Base-by-base conservation (phyloP, 2,113 vertebrate species). In the Oncorhynchus nerka region DNA sequence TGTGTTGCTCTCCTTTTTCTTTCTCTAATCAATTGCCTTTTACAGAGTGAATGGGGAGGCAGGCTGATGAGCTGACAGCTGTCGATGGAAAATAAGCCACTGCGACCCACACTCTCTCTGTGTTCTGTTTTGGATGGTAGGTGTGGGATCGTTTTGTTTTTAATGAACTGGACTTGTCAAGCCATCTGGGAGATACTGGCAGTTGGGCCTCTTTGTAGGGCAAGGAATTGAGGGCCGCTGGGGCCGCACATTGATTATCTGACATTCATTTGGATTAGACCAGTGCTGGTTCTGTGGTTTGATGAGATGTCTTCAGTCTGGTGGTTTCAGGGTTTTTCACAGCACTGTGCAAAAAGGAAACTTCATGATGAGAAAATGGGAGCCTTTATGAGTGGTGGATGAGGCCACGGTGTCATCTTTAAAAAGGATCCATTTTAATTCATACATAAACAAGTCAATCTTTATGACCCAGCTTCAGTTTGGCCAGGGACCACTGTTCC, bases 101-200 rank as follows among this genome's bases (percentile, higher is more conserved):
- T 2, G 81, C 81, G 26, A 15, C 28, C 26, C 28, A 32, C 67
- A 32, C 67, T 34, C 67, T 45, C 78, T 74, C 78, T 75, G 71
- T 81, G 81, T 66, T 70, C 57, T 39, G 65, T 79, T 83, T 77
- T 72, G 77, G 75, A 76, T 12, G 34, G 32, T 65, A 72, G 68
- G 75, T 45, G 68, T 74, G 24, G 13, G 61, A 78, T 86, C 82
- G 22, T 76, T 24, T 80, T 77, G 75, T 77, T 83, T 88, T 86
- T 90, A 92, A 91, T 90, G 87, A 89, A 87, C 83, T 84, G 78
- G 86, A 86, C 79, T 81, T 51, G 78, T 84, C 81, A 74, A 86
- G 82, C 85, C 86, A 79, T 84, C 77, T 79, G 81, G 75, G 81
- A 86, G 74, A 66, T 45, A 0, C 26, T 78, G 84, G 80, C 81